Conservation (phyloP, 2,113 vertebrate species). For the Fregetta grallaria region DNA sequence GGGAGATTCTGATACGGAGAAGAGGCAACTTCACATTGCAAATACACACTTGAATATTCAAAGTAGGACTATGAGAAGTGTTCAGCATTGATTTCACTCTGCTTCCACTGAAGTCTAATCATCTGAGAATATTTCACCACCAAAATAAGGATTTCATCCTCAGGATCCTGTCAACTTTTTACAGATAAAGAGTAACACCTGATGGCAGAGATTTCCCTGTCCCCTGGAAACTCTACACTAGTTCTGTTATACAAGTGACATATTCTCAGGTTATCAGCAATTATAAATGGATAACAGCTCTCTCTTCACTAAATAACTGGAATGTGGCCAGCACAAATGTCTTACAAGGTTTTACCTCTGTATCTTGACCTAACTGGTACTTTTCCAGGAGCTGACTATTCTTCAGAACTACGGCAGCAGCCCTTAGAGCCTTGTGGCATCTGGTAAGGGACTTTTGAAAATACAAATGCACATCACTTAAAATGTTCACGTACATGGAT, state of each 20-base stretch:
- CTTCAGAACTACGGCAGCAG: neutral
- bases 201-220: neutral
- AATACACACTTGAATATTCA: neutral
- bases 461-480: neutral
- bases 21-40: neutral
- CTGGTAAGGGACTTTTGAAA: neutral
- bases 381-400: neutral
- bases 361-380: neutral
- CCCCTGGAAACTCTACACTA: neutral
- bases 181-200: neutral
- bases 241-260: neutral
- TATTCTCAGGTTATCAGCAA: neutral
- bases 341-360: neutral
- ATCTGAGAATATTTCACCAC: neutral
- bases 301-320: neutral
- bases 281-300: neutral
- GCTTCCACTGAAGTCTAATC: neutral
- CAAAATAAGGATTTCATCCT: neutral
- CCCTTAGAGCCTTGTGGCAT: neutral
- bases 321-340: neutral
- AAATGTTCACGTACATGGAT: neutral
- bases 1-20: neutral
- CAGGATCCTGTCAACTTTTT: neutral
- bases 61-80: neutral
- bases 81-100: neutral